Evolutionary conservation across 2,888 invertebrate genomes (phyloP).

Genomic region (Synergus japonicus): DNA sequence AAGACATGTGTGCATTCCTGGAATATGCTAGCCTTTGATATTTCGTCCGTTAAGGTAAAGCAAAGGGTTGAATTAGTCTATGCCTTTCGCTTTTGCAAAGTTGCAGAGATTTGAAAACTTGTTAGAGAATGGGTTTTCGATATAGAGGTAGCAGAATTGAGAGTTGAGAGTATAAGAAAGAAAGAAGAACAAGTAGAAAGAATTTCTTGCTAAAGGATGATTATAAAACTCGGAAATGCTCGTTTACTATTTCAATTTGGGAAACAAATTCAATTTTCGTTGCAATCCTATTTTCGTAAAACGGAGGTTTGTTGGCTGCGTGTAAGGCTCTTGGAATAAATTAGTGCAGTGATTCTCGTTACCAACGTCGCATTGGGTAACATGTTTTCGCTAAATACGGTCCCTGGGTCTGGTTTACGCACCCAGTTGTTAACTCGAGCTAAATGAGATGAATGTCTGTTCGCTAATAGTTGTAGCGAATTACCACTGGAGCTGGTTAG

Average conservation of each 20-base stretch:
- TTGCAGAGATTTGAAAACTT: conserved; percentile 12
- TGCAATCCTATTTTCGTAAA: background rate
- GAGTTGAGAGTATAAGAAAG: background rate
- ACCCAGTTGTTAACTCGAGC: conserved; percentile 68
- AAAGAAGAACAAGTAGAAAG: background rate
- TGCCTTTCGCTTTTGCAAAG: conserved; percentile 32
- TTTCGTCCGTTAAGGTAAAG: conserved; percentile 57
- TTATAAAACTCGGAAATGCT: background rate
- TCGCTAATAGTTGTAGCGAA: conserved; percentile 73
- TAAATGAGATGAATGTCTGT: conserved; percentile 73
- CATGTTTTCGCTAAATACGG: conserved; percentile 60
- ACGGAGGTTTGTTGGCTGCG: conserved; percentile 15
- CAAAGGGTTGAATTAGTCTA: conserved; percentile 54
- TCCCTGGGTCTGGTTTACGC: conserved; percentile 58
- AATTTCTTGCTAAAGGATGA: background rate
- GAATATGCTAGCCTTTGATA: conserved; percentile 65
- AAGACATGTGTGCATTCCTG: conserved; percentile 53
- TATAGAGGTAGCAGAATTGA: background rate
- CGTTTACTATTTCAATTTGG: background rate
- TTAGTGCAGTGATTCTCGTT: conserved; percentile 62
- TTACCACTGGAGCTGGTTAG: conserved; percentile 60
- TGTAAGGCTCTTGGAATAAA: conserved; percentile 56
- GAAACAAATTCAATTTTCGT: background rate
- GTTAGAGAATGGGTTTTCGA: background rate
- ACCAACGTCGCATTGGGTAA: conserved; percentile 53